Conservation (phyloP, 2,113 vertebrate genomes). For the Archilochus colubris region DNA sequence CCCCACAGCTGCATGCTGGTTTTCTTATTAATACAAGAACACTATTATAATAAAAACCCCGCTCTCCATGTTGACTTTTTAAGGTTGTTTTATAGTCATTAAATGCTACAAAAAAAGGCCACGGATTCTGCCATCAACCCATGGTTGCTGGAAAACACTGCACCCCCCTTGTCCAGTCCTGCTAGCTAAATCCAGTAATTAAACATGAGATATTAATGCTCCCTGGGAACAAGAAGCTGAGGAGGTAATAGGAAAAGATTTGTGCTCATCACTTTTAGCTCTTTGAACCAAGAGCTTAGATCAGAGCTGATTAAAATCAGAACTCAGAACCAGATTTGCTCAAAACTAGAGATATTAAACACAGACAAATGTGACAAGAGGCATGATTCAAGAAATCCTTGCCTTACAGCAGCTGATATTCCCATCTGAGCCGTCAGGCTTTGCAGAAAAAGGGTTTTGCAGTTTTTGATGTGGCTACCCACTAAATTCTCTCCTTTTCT, state of each 20-base stretch:
- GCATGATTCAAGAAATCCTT: background rate
- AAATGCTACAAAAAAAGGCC: background rate
- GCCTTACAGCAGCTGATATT: background rate
- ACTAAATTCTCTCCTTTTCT: background rate
- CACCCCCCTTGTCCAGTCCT: background rate
- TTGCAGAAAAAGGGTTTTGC: background rate
- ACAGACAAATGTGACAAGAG: slow-evolving; percentile 58
- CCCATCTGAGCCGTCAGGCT: background rate
- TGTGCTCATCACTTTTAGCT: slow-evolving; percentile 1
- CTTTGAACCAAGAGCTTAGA: slow-evolving; percentile 27
- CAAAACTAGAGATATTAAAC: slow-evolving; percentile 19
- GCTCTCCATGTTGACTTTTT: background rate
- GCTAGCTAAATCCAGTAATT: background rate
- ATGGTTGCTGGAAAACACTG: background rate
- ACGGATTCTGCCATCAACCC: background rate
- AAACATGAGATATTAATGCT: background rate
- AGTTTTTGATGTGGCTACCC: background rate
- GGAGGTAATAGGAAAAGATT: slow-evolving; percentile 15
- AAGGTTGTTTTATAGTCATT: background rate
- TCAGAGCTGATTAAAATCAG: slow-evolving; percentile 29
- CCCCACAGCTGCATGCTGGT: background rate
- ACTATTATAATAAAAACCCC: background rate
- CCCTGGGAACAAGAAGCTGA: background rate
- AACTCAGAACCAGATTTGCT: background rate
- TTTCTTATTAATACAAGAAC: background rate